Evolutionary conservation across 2,797 vertebrate species (phyloP), one percentile per base, ranked within the genome.

Genomic region (Triplophysa yarkandensis): DNA sequence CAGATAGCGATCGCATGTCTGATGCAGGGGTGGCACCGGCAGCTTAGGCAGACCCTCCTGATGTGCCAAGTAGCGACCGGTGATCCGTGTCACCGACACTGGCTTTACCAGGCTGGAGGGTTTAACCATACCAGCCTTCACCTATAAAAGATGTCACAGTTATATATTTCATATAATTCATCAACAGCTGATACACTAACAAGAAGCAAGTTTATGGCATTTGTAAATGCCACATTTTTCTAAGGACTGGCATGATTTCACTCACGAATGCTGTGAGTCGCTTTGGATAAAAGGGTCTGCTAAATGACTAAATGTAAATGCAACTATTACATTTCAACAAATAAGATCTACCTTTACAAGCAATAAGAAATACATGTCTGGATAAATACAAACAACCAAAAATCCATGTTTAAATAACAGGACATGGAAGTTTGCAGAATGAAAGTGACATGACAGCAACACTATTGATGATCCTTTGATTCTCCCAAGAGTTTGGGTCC

Each of bases 1-100:
- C 57, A 98, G 82, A 87, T 98, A 99, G 4, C 88, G 90, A 23
- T 96, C 94, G 58, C 96, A 92, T 0, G 96, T 96, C 84, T 98
- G 95, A 80, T 94, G 93, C 4, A 99, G 91, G 0, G 94, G 89
- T 0, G 97, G 97, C 36, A 99, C 89, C 0, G 97, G 97, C 39
- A 98, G 91, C 0, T 58, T 43, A 0, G 96, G 95, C 70, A 99
- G 78, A 0, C 93, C 90, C 21, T 92, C 90, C 86, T 99, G 97
- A 81, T 99, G 96, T 8, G 90, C 90, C 34, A 93, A 86, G 85
- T 96, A 94, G 52, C 96, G 90, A 14, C 97, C 90, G 0, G 86
- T 55, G 3, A 94, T 82, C 75, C 91, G 93, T 1, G 84, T 87
- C 4, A 89, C 73, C 1, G 93, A 90, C 0, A 94, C 88, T 0